Evolutionary conservation across 2,888 invertebrate genomes (phyloP), one percentile per base, ranked within the genome.

Genomic region (Cosmia pyralina): DNA sequence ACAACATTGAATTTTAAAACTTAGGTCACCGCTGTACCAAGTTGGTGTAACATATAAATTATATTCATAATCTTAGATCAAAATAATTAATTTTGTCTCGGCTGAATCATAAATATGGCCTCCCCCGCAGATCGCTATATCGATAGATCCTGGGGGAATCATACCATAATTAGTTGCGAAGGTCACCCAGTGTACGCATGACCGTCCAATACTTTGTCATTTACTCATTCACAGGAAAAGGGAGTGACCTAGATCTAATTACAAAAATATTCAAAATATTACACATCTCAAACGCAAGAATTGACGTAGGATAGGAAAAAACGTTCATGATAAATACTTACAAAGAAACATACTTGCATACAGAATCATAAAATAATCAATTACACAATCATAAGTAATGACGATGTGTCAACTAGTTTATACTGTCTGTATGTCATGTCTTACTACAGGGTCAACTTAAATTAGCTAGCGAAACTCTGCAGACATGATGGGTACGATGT

Each of bases 91-190:
- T 63, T 63, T 48, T 15, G 53, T 53, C 4, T 46, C 50, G 52
- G 53, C 34, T 48, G 46, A 46, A 50, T 60, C 7, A 75, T 41
- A 52, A 60, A 69, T 44, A 44, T 46, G 22, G 10, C 52, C 52
- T 76, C 78, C 77, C 81, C 69, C 79, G 62, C 70, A 53, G 70
- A 48, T 57, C 17, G 63, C 63, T 78, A 82, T 59, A 78, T 67
- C 78, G 48, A 68, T 67, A 67, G 50, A 60, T 82, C 72, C 72
- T 64, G 72, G 82, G 82, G 59, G 78, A 69, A 66, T 76, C 13
- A 11, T 79, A 38, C 63, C 65, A 77, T 62, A 66, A 53, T 77
- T 81, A 81, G 41, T 41, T 59, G 6, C 53, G 44, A 53, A 75
- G 44, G 63, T 28, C 41, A 34, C 4, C 11, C n/a, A 69, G 11